These are phyloP conservation scores for Hydropsyche tenuis DNA, from an alignment of 1,140 invertebrate species.

Conservation along the genomic window DNA sequence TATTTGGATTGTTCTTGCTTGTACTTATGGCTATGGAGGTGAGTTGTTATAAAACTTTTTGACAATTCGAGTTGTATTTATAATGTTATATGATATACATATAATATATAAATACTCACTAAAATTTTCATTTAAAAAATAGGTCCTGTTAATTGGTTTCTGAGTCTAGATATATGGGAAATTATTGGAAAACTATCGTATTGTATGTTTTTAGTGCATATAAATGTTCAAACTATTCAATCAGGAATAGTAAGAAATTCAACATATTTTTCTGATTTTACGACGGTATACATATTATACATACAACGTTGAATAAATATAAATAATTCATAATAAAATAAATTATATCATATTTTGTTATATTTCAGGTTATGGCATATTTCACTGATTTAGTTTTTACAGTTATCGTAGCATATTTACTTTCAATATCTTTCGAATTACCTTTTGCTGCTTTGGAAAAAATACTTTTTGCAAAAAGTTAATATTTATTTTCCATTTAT, in stretches of 20 bases:
- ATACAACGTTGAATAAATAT: no score
- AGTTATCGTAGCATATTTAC: background rate
- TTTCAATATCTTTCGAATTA: background rate
- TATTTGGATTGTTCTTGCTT: slow-evolving; percentile 74
- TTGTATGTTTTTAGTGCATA: background rate
- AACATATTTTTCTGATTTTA: background rate
- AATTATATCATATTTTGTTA: no score
- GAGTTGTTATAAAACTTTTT: no score
- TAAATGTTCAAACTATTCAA: background rate
- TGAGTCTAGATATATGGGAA: slow-evolving; percentile 61
- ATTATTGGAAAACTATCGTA: slow-evolving; percentile 53
- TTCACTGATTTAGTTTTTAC: background rate
- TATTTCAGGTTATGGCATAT: background rate
- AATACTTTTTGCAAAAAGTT: background rate
- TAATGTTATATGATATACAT: no score
- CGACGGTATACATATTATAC: background rate
- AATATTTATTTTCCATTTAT: no score
- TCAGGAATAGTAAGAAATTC: background rate
- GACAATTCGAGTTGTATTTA: no score
- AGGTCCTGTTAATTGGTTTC: slow-evolving; percentile 62
- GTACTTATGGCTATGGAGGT: slow-evolving; percentile 71
- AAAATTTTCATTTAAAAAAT: no score
- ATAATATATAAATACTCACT: no score
- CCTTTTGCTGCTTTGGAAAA: background rate
- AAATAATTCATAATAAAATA: background rate